These are phyloP conservation scores for Synergus laeviventris DNA, from an alignment of 2,888 invertebrate genomes.

Conservation along the genomic window DNA sequence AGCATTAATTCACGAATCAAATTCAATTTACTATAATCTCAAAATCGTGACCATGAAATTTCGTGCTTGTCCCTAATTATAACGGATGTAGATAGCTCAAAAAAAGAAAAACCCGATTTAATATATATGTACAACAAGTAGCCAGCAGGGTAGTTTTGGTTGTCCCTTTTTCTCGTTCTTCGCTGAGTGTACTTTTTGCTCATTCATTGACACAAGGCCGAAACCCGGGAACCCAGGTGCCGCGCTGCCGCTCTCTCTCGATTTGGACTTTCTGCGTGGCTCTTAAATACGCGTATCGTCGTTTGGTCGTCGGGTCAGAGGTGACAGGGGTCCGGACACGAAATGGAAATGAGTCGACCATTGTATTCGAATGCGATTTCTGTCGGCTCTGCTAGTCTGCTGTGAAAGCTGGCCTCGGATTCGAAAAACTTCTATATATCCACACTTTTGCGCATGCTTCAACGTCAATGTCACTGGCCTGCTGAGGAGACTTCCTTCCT, in stretches of 20 bases:
- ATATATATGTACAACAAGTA: background rate
- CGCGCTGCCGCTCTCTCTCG: background rate
- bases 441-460: conserved; percentile 5
- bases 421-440: background rate
- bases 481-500: conserved; percentile 8
- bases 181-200: background rate
- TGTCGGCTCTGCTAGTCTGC: conserved; percentile 41
- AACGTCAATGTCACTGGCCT: conserved; percentile 16
- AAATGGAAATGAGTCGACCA: conserved; percentile 69
- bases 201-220: conserved; percentile 1
- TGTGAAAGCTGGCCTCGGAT: conserved; percentile 30
- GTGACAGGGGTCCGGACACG: conserved; percentile 65
- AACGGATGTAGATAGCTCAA: background rate
- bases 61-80: conserved; percentile 13
- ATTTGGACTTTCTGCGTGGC: conserved; percentile 9
- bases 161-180: conserved; percentile 3
- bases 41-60: conserved; percentile 29
- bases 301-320: conserved; percentile 61
- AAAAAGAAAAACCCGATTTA: conserved; percentile 19
- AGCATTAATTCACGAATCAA: conserved; percentile 1
- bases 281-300: conserved; percentile 40
- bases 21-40: conserved; percentile 12
- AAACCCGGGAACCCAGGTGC: conserved; percentile 15
- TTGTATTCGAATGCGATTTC: conserved; percentile 69
- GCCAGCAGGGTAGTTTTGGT: background rate